Conservation (phyloP, 2,113 vertebrate genomes). For the Plecturocebus donacophilus region DNA sequence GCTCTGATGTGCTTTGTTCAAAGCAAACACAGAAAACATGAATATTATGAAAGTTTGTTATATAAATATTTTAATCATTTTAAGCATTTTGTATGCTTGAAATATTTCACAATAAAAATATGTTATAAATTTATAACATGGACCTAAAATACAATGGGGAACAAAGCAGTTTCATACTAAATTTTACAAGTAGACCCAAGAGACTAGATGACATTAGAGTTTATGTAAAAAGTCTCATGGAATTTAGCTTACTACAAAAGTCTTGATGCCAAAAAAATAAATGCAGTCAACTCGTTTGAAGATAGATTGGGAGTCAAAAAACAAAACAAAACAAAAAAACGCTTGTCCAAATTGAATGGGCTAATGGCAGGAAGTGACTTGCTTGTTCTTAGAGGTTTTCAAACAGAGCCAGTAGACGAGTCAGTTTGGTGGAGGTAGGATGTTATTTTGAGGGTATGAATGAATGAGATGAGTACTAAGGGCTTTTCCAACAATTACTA, state of each 20-base stretch:
- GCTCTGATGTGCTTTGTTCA: neutral
- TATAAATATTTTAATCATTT: neutral
- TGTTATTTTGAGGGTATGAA: neutral
- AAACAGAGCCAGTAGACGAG: neutral
- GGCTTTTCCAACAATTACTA: neutral
- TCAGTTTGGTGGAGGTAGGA: neutral
- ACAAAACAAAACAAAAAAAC: neutral
- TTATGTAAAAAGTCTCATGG: neutral
- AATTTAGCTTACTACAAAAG: neutral
- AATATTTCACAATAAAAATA: neutral
- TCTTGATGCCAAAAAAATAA: slow-evolving; percentile 17
- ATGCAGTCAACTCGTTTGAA: neutral
- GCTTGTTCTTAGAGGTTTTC: neutral
- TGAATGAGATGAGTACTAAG: neutral
- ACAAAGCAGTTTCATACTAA: neutral
- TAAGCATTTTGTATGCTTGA: neutral
- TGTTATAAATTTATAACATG: neutral
- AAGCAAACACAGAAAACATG: neutral
- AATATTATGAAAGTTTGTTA: neutral
- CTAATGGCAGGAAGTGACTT: neutral
- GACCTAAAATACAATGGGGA: neutral
- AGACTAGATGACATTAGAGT: neutral
- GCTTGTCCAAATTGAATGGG: neutral
- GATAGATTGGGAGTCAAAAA: neutral
- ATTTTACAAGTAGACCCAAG: neutral